Percentiles rank a stretch among this genome's conserved stretches.
Evolutionary conservation across 2,797 vertebrate genomes (phyloP).

Genomic region (Megalops cyprinoides): DNA sequence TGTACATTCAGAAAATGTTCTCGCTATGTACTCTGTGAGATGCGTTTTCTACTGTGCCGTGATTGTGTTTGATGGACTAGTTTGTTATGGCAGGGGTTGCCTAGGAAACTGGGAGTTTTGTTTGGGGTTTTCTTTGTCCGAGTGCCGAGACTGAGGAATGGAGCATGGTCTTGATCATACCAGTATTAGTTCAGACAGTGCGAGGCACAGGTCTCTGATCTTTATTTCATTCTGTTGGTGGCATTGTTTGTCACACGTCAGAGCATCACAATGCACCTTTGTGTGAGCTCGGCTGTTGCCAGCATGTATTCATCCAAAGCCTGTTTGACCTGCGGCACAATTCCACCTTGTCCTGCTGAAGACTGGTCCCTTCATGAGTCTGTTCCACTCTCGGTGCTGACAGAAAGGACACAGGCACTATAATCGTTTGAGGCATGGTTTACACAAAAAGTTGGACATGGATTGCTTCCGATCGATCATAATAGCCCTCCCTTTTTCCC

Average conservation of each 20-base stretch:
- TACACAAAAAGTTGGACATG: no score
- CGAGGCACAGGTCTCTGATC: neutral
- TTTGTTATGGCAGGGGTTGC: neutral
- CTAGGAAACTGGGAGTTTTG: conserved; percentile 2
- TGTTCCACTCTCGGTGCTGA: neutral
- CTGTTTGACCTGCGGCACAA: neutral
- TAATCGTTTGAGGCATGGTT: neutral
- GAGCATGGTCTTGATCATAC: no score
- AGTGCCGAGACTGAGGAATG: no score
- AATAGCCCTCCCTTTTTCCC: neutral
- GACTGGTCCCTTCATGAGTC: neutral
- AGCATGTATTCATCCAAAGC: neutral
- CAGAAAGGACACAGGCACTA: neutral
- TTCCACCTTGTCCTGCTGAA: neutral
- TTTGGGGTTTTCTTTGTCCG: no score
- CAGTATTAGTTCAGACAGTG: neutral
- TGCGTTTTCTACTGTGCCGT: neutral
- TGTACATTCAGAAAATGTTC: neutral
- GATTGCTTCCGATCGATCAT: neutral
- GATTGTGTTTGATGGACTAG: neutral
- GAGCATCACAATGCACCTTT: neutral
- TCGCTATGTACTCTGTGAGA: neutral
- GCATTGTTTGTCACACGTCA: neutral
- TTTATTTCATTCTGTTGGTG: neutral
- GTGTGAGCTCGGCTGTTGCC: neutral